Conservation (phyloP, 2,113 vertebrate species). For the Mastomys natalensis region DNA sequence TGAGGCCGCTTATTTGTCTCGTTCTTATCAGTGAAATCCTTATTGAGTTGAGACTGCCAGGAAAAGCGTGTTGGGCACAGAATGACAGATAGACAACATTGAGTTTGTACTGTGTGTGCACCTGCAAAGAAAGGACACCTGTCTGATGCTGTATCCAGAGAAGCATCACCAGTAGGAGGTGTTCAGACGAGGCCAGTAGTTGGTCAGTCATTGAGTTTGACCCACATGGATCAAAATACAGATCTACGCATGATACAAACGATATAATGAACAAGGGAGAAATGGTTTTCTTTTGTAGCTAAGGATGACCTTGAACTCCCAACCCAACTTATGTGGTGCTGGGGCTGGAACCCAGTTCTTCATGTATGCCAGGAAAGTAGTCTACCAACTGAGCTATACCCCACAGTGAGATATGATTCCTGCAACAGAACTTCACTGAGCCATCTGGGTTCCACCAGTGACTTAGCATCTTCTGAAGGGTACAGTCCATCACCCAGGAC, state of each 20-base stretch:
- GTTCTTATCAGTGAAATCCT: neutral
- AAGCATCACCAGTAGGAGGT: neutral
- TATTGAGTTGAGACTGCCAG: neutral
- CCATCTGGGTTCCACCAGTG: neutral
- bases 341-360: neutral
- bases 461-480: neutral
- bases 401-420: fast-evolving
- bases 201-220: neutral
- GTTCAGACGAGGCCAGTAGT: neutral
- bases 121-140: neutral
- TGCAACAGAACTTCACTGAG: neutral
- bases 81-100: neutral
- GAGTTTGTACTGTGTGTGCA: fast-evolving
- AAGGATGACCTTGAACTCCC: neutral
- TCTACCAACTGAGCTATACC: neutral
- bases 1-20: neutral
- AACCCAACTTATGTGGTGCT: neutral
- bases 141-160: too few relatives aligned
- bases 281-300: neutral
- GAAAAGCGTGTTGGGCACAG: neutral
- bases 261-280: too few relatives aligned
- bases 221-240: neutral
- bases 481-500: fast-evolving
- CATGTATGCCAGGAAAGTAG: neutral
- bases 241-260: neutral